Conservation (phyloP, 2,113 vertebrate genomes). For the Caracal caracal region DNA sequence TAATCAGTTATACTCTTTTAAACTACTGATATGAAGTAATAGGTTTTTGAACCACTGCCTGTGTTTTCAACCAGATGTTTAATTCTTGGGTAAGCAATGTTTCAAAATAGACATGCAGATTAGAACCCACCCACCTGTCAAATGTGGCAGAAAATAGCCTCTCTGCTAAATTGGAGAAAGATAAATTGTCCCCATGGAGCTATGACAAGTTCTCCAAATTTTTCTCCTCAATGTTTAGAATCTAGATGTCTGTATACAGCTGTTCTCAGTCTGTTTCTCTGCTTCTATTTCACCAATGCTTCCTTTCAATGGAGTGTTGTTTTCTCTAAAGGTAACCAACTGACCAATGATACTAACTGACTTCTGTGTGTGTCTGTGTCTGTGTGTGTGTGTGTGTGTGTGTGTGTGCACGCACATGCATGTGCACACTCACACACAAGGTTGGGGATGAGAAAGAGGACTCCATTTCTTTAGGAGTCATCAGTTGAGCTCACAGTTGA, state of each 20-base stretch:
- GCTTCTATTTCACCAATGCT: background rate
- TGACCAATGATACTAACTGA: background rate
- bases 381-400: background rate
- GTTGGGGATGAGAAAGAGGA: background rate
- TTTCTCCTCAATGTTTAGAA: constrained; percentile 16
- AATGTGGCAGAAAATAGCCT: constrained; percentile 58
- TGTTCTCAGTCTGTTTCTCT: background rate
- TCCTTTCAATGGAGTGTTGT: background rate
- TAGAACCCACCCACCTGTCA: constrained; percentile 50
- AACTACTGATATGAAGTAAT: background rate
- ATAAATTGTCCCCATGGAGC: background rate
- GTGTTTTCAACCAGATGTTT: constrained; percentile 48
- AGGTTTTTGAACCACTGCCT: background rate
- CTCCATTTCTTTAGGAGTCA: background rate
- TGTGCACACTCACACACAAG: background rate
- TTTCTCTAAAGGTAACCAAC: background rate
- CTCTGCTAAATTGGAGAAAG: background rate
- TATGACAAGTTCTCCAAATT: constrained; percentile 34
- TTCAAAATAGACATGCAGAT: constrained; percentile 63
- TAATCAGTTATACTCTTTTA: background rate
- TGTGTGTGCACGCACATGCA: background rate
- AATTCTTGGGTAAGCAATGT: constrained; percentile 42
- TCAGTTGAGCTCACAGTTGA: background rate
- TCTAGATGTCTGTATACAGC: background rate
- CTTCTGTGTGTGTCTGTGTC: background rate